These are phyloP conservation scores for Sylvilagus bachmani DNA, from an alignment of 2,113 vertebrate species.

Conservation along the genomic window DNA sequence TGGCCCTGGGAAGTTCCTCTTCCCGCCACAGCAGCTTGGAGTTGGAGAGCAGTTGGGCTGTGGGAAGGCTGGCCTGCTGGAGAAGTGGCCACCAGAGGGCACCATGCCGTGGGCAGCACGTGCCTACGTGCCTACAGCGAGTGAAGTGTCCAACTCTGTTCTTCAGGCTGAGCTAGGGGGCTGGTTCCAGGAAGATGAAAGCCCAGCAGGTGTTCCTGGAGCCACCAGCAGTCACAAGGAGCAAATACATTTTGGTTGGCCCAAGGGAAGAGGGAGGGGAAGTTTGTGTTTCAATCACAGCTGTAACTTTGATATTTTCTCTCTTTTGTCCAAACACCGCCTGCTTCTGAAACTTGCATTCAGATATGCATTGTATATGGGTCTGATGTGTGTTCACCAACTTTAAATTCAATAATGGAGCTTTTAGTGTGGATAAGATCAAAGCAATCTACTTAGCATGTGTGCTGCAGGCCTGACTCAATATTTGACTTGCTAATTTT, in stretches of 20 bases:
- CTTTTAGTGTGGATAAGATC: conserved; percentile 94
- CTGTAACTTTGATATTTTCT: conserved; percentile 85
- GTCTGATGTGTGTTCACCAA: conserved; percentile 89
- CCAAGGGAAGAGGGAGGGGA: conserved; percentile 64
- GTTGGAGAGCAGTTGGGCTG: background rate
- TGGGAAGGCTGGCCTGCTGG: background rate
- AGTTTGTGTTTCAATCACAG: conserved; percentile 75
- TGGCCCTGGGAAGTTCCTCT: background rate
- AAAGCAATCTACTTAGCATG: conserved; percentile 93
- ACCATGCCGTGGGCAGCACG: background rate
- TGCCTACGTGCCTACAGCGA: background rate
- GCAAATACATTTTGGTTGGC: conserved; percentile 62
- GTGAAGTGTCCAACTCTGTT: background rate
- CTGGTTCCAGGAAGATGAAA: background rate
- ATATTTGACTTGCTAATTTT: conserved; percentile 97
- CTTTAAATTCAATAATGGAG: conserved; percentile 92
- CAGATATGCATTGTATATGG: conserved; percentile 87
- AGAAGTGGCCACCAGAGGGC: conserved; percentile 79
- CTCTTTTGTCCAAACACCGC: conserved; percentile 87
- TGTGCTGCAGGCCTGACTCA: conserved; percentile 91
- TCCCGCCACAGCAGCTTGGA: background rate
- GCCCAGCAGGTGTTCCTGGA: conserved; percentile 31
- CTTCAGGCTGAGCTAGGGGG: background rate
- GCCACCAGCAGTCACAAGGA: background rate
- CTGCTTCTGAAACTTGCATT: conserved; percentile 84